These are phyloP conservation scores for Ceuthmochares aereus DNA, from an alignment of 2,113 vertebrate species.

Conservation along the genomic window DNA sequence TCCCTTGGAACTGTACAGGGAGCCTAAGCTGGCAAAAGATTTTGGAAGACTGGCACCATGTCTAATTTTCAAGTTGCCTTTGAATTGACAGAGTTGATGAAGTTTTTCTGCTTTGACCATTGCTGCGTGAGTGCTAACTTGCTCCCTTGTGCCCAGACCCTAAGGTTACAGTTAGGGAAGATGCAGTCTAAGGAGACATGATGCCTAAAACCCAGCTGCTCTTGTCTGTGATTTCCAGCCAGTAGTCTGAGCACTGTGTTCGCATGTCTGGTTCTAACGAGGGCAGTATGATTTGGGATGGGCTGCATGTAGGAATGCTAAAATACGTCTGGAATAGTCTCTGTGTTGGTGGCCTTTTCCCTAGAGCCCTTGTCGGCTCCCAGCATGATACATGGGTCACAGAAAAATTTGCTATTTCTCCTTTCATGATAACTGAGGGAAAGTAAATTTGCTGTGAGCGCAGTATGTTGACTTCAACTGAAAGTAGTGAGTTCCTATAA, in stretches of 20 bases:
- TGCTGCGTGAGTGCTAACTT: not conserved
- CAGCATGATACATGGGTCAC: not conserved
- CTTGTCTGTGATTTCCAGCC: not conserved
- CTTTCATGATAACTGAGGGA: not conserved
- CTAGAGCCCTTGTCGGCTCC: not conserved
- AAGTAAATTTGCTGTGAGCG: not conserved
- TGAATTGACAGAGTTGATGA: not conserved
- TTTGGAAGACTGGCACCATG: not conserved
- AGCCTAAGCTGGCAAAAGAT: not conserved
- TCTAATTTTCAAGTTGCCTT: not conserved
- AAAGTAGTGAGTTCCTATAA: not conserved
- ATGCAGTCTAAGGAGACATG: not conserved
- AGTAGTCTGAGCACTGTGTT: not conserved
- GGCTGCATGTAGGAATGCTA: not conserved
- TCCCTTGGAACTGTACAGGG: not conserved
- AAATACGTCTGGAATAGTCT: not conserved
- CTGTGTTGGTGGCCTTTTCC: not conserved
- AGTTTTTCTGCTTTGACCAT: not conserved
- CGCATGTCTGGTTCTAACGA: not conserved
- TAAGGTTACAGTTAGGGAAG: not conserved
- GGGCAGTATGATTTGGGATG: not conserved
- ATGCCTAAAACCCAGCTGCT: not conserved
- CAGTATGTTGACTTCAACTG: not conserved
- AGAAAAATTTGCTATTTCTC: not conserved
- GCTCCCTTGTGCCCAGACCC: not conserved